Evolutionary conservation across 2,113 vertebrate species (phyloP), one percentile per base, ranked within the genome.

Genomic region (Albula goreensis): DNA sequence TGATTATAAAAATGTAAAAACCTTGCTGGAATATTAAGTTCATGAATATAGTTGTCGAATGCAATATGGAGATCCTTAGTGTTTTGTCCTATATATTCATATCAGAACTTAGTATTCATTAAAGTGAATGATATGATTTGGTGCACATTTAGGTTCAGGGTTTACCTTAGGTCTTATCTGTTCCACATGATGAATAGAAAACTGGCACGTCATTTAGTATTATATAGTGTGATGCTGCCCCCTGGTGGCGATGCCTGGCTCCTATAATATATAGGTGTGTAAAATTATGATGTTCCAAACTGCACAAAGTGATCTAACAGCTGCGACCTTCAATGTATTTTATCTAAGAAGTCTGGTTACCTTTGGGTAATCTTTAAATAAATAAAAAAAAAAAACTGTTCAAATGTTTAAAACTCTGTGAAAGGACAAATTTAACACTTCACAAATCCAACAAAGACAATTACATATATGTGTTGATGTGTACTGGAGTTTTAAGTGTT

Each of bases 211-310:
- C 31, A 48, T 19, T 74, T 9, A 85, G 2, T n/a, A 7, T 74
- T 82, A 10, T 57, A 11, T 81, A 41, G 83, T 51, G 41, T 85
- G 41, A 84, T 10, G 83, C 81, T 87, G 86, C 86, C 88, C 84
- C 84, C 88, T 89, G 81, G 81, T 87, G 88, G 81, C 22, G 7
- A n/a, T 74, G n/a, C 25, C 22, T 11, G n/a, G 22, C 6, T 10
- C n/a, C 22, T 74, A 17, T 6, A 56, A 56, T 56, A 56, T 56
- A 7, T 56, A 9, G 12, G 7, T 56, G 53, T 56, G 53, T 56
- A 12, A 12, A 9, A 12, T 56, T 56, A 70, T 17, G 63, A 4
- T 70, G 19, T 13, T 17, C 22, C 31, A 7, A 8, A 10, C n/a
- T 74, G 70, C n/a, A 1, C 12, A 41, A 11, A 78, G 31, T 31